Base-by-base conservation (phyloP, 1,140 invertebrate species). In the Pollicipes pollicipes region DNA sequence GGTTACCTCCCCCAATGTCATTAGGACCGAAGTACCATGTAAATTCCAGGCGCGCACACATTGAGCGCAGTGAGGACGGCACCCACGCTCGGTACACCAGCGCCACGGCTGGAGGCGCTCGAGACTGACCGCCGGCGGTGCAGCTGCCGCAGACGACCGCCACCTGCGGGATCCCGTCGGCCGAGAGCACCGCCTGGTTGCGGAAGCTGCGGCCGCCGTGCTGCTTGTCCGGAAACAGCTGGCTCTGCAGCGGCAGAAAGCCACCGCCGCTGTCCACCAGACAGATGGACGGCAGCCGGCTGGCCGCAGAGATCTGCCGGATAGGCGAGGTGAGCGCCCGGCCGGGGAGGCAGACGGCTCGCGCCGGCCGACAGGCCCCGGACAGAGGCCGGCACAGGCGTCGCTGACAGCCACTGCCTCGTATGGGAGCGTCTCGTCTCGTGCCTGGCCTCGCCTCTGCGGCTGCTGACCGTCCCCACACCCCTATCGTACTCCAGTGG, bases 91-190 rank as follows among this genome's bases (percentile, higher is more conserved):
- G n/a, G n/a, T n/a, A n/a, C n/a, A n/a, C n/a, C n/a, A n/a, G n/a
- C n/a, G n/a, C n/a, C n/a, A n/a, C n/a, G n/a, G n/a, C n/a, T n/a
- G n/a, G n/a, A n/a, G n/a, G n/a, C n/a, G n/a, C n/a, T n/a, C n/a
- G n/a, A n/a, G n/a, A n/a, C n/a, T n/a, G n/a, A n/a, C 76, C 75
- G 70, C 78, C 78, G 70, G 82, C 83, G 27, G 83, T 83, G 74
- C 81, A 83, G 68, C 77, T 81, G 24, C 82, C 82, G 79, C 79
- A 81, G 27, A 83, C 82, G 28, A 83, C 74, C 68, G 82, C 79
- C 28, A 76, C 58, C 72, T 74, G 70, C 27, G 73, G 75, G 26
- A 77, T 72, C 1, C 76, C 76, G 31, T 68, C 69, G 4, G 72
- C 69, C 26, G 72, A 72, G 69, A 75, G 70, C 10, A 76, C 72